Evolutionary conservation across 2,888 invertebrate species (phyloP), one percentile per base, ranked within the genome.

Genomic region (Andricus quercusramuli): DNA sequence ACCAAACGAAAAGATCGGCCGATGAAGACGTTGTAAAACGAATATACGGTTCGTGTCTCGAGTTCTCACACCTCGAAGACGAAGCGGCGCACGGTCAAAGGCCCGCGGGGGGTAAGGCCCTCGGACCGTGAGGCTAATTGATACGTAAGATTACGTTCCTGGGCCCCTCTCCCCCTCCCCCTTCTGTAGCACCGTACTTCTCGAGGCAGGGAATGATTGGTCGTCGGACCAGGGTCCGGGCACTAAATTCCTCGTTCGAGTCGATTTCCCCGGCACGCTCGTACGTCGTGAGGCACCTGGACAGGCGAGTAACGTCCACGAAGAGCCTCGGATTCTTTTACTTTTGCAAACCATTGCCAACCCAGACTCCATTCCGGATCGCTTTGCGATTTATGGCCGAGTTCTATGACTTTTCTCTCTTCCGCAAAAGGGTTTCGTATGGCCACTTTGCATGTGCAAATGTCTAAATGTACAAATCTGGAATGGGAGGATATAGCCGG

Each of bases 91-190:
- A 88, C 91, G 90, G 92, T 92, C 92, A 92, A 92, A 92, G 92
- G 92, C 91, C 92, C 92, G 91, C 92, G 90, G 92, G 92, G 92
- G 92, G 92, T 92, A 91, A 90, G 88, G 88, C 91, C 90, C 89
- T 90, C 89, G 90, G 91, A 91, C 90, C 90, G 90, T 90, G 90
- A 89, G 91, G 91, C 92, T 92, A 92, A 92, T 92, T 92, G 92
- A 92, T 92, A 92, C 92, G 92, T 92, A 92, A 92, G 92, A 92
- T 92, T 92, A 92, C 91, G 90, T 91, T 91, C 89, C 84, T 78
- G 85, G 84, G 87, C 88, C 85, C 82, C 59, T 77, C 59, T 76
- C 70, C 79, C 80, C 81, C 80, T 82, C 81, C 79, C 84, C 82
- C 79, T 80, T 78, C 76, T 79, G 79, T 82, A 56, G 25, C 20